Evolutionary conservation across 2,797 vertebrate genomes (phyloP).

Genomic region (Eutrigla gurnardus): DNA sequence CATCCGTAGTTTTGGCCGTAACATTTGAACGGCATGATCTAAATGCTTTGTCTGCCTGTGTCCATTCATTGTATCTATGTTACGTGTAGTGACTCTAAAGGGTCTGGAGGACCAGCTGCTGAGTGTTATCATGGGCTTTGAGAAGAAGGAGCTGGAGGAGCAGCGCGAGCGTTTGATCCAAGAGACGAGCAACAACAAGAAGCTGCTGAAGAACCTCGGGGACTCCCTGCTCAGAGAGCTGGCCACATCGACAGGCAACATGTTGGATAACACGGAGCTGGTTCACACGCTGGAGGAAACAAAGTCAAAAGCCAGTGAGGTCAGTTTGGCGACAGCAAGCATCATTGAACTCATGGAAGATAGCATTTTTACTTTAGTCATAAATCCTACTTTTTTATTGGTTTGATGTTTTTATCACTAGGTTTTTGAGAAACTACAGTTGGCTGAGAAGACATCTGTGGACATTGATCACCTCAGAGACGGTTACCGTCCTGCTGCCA

Average conservation of each 20-base stretch:
- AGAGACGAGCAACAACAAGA: slow-evolving; percentile 95
- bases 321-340: slow-evolving; percentile 60
- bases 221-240: slow-evolving; percentile 93
- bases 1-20: slow-evolving; percentile 1
- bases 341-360: slow-evolving; percentile 4
- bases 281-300: slow-evolving; percentile 94
- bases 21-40: neutral
- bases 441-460: slow-evolving; percentile 88
- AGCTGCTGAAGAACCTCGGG: slow-evolving; percentile 92
- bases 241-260: slow-evolving; percentile 95
- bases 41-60: slow-evolving; percentile 4
- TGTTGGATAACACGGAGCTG: slow-evolving; percentile 96
- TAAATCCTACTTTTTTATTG: neutral
- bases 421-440: slow-evolving; percentile 93
- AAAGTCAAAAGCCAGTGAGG: slow-evolving; percentile 94
- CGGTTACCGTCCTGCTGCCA: slow-evolving; percentile 93
- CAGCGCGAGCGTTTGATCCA: slow-evolving; percentile 93
- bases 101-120: slow-evolving; percentile 97
- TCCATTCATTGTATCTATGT: slow-evolving; percentile 16
- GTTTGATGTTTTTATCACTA: slow-evolving; percentile 62
- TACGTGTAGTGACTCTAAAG: slow-evolving; percentile 89
- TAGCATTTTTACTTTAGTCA: slow-evolving; percentile 3
- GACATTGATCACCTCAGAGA: slow-evolving; percentile 94
- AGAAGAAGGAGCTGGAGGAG: slow-evolving; percentile 93
- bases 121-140: slow-evolving; percentile 92